Evolutionary conservation across 2,888 invertebrate genomes (phyloP), one percentile per base, ranked within the genome.

Genomic region (Loripinus fragilis): DNA sequence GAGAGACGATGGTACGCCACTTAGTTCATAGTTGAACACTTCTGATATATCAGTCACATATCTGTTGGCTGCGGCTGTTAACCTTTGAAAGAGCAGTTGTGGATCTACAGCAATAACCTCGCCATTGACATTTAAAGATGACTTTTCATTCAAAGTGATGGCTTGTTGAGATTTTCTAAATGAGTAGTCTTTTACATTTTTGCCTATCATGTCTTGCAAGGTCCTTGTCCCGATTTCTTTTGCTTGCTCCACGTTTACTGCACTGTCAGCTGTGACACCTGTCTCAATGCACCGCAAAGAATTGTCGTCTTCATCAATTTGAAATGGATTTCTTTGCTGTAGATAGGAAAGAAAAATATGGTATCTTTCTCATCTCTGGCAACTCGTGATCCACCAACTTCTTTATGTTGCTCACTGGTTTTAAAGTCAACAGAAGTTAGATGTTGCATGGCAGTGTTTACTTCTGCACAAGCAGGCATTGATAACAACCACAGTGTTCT

Each of bases 51-150:
- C 38, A 7, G 12, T 12, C 15, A 66, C 67, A 42, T 41, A 42
- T 42, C 67, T 67, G 28, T 45, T 28, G 8, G 55, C 71, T 20
- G 71, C 77, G 23, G 41, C 64, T 23, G 66, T 52, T 30, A 78
- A 20, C 45, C 78, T 23, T 42, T 74, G 73, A 41, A 78, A 70
- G 7, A 73, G 65, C 3, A 74, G 41, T 28, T 74, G 70, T 2
- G 73, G 78, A 52, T 74, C 73, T 35, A 78, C 42, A n/a, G 42
- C 30, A 20, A 76, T 20, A 25, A 25, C 30, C 23, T 72, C 76
- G 17, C 38, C 50, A 42, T 48, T 52, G 28, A 45, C 30, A 10
- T 74, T 60, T 42, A 60, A 25, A 65, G 41, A 55, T 45, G 45
- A 38, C 20, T 66, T 66, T 17, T 10, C 66, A 66, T n/a, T n/a